A percentile compares a stretch with the other conserved stretches of the same genome.
Conservation (phyloP, 53 echinoderm and acorn worm genomes). For the Echinarachnius parma region DNA sequence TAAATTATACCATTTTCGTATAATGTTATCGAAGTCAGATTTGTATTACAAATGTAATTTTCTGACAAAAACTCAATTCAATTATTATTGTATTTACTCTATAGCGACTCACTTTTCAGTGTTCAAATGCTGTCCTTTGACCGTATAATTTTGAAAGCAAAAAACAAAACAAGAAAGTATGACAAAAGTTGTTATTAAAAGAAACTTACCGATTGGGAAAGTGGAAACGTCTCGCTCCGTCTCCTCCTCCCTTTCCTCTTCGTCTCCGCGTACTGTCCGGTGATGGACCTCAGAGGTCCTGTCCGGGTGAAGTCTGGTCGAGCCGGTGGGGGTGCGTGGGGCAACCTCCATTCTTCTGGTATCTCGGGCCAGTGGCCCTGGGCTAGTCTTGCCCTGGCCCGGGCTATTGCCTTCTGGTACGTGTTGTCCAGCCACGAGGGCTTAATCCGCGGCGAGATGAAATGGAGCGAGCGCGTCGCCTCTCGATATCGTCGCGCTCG, state of each 20-base stretch:
- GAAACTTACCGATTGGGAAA: too few relatives aligned
- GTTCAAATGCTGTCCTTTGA: too few relatives aligned
- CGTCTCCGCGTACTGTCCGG: slow-evolving; percentile 25
- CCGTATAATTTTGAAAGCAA: too few relatives aligned
- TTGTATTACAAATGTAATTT: too few relatives aligned
- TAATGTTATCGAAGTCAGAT: too few relatives aligned
- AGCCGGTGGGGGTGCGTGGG: slow-evolving; percentile 79
- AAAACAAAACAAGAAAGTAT: too few relatives aligned
- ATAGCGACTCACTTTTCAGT: too few relatives aligned
- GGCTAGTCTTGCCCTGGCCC: slow-evolving; percentile 64
- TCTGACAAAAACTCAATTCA: too few relatives aligned
- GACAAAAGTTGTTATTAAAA: too few relatives aligned
- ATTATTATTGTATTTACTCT: too few relatives aligned
- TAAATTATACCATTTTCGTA: too few relatives aligned
- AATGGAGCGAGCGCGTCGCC: background rate
- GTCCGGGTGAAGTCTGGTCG: slow-evolving; percentile 83
- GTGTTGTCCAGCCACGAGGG: slow-evolving; percentile 73
- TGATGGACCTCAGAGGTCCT: slow-evolving; percentile 18
- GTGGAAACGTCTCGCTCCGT: slow-evolving; percentile 68
- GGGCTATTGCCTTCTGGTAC: slow-evolving; percentile 67
- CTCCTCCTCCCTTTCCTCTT: slow-evolving; percentile 26
- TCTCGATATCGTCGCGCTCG: background rate
- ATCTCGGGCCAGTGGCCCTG: slow-evolving; percentile 56
- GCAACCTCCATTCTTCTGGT: slow-evolving; percentile 87
- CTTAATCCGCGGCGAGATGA: slow-evolving; percentile 31